Evolutionary conservation across 2,797 vertebrate genomes (phyloP).

Genomic region (Enteromius fasciolatus): DNA sequence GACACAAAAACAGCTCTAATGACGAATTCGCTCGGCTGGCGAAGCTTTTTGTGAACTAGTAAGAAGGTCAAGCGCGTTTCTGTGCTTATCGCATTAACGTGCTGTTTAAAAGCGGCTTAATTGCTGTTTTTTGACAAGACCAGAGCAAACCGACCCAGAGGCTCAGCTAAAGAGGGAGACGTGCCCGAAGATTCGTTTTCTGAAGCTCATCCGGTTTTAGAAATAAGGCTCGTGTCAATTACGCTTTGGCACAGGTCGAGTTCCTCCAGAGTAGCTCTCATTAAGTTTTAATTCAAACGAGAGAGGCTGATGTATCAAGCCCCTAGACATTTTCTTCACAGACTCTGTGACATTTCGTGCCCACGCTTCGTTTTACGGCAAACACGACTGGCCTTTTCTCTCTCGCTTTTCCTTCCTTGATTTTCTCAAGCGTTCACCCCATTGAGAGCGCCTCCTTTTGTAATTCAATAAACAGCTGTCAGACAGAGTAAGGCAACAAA

Average conservation of each 20-base stretch:
- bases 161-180: slow-evolving; percentile 51
- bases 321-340: slow-evolving; percentile 32
- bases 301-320: slow-evolving; percentile 33
- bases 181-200: neutral
- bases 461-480: slow-evolving; percentile 53
- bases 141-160: slow-evolving; percentile 61
- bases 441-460: slow-evolving; percentile 33
- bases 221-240: slow-evolving; percentile 65
- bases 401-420: slow-evolving; percentile 22
- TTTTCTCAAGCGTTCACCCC: slow-evolving; percentile 32
- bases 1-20: slow-evolving; percentile 33
- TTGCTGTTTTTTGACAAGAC: slow-evolving; percentile 70
- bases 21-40: neutral
- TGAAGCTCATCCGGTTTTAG: slow-evolving; percentile 7
- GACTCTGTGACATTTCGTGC: slow-evolving; percentile 38
- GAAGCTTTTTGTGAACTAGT: slow-evolving; percentile 27
- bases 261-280: slow-evolving; percentile 65
- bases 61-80: slow-evolving; percentile 59
- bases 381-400: slow-evolving; percentile 49
- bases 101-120: slow-evolving; percentile 72
- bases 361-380: slow-evolving; percentile 34
- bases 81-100: slow-evolving; percentile 68
- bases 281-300: slow-evolving; percentile 64
- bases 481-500: slow-evolving; percentile 30
- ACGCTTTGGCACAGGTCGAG: slow-evolving; percentile 68